These are phyloP conservation scores for Epinephelus awoara DNA, from an alignment of 2,797 vertebrate genomes.

Conservation along the genomic window DNA sequence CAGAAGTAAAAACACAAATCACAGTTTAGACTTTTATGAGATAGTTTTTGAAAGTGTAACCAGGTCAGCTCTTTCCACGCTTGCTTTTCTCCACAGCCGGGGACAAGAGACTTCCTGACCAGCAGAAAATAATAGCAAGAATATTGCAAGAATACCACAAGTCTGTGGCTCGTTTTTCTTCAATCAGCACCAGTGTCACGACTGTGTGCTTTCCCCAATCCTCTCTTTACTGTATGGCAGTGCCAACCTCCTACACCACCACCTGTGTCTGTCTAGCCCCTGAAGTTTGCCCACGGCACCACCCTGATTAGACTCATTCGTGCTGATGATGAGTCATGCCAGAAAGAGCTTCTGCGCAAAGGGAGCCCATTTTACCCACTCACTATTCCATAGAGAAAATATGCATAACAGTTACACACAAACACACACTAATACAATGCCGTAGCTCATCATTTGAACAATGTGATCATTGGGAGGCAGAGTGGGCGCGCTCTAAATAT, in stretches of 20 bases:
- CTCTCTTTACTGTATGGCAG: constrained; percentile 26
- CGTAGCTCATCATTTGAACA: constrained; percentile 40
- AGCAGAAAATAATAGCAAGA: constrained; percentile 21
- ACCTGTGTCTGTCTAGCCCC: constrained; percentile 55
- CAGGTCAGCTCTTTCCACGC: constrained; percentile 47
- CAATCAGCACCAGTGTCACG: constrained; percentile 28
- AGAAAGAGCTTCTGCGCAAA: constrained; percentile 47
- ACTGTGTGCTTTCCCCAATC: constrained; percentile 33
- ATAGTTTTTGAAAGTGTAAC: constrained; percentile 57
- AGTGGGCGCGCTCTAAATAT: constrained; percentile 38
- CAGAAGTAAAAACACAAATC: constrained; percentile 12
- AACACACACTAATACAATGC: constrained; percentile 31
- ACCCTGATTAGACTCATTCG: constrained; percentile 61
- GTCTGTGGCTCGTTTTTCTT: constrained; percentile 22
- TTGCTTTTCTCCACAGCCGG: constrained; percentile 38
- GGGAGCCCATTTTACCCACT: constrained; percentile 45
- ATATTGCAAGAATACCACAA: background rate
- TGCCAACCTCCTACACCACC: constrained; percentile 53
- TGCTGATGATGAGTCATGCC: constrained; percentile 63
- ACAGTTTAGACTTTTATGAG: constrained; percentile 56
- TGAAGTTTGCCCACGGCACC: constrained; percentile 46
- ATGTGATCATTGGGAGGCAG: constrained; percentile 37
- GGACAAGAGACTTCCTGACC: constrained; percentile 35
- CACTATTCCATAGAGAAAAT: constrained; percentile 58
- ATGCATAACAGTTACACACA: constrained; percentile 35